Evolutionary conservation across 2,888 invertebrate species (phyloP).

Genomic region (Amphimallon solstitiale): DNA sequence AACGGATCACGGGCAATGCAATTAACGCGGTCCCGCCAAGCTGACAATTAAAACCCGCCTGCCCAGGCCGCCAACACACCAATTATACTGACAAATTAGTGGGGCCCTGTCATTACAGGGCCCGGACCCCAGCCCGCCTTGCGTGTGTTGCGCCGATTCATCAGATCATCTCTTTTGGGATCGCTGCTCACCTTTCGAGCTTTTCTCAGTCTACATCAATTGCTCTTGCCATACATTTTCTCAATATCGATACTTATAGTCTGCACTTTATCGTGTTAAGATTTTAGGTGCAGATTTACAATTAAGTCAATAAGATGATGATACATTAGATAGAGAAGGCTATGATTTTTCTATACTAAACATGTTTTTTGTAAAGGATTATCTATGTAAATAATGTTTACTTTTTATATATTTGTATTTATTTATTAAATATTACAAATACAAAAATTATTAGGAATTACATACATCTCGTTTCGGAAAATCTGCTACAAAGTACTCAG

Average conservation of each 20-base stretch:
- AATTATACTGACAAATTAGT: conserved; percentile 62
- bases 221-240: conserved; percentile 9
- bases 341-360: no score
- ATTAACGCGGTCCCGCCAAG: conserved; percentile 58
- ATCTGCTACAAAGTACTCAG: no score
- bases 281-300: conserved; percentile 21
- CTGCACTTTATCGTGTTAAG: conserved; percentile 10
- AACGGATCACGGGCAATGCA: conserved; percentile 50
- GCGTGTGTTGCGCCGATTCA: conserved; percentile 42
- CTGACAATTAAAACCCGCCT: conserved; percentile 61
- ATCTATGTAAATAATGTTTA: no score
- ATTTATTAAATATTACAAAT: no score
- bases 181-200: conserved; percentile 22
- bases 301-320: conserved; percentile 22
- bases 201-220: conserved; percentile 28
- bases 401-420: no score
- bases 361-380: no score
- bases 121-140: conserved; percentile 38
- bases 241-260: no score
- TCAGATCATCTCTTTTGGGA: conserved; percentile 37
- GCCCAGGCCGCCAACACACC: conserved; percentile 58
- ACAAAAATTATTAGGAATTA: no score
- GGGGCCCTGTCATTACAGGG: conserved; percentile 57
- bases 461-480: no score
- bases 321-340: conserved; percentile 9